Conservation (phyloP, 2,113 vertebrate species). For the Sinocyclocheilus maitianheensis region DNA sequence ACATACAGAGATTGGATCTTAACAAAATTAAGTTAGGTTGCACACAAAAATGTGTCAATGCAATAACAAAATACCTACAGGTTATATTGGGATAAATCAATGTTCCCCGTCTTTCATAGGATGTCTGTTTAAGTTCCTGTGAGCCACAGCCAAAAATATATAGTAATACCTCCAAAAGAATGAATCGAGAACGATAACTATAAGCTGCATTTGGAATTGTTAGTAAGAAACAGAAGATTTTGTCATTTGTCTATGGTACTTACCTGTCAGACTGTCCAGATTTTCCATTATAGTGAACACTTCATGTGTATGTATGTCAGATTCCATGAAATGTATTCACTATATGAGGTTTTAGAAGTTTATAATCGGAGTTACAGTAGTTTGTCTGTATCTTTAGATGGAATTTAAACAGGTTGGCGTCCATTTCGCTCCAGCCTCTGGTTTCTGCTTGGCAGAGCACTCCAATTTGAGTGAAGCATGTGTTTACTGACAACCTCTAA, state of each 20-base stretch:
- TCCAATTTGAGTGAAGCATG: constrained; percentile 6
- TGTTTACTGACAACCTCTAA: constrained; percentile 4
- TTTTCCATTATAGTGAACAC: neutral
- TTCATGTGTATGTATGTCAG: neutral
- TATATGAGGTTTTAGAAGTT: neutral
- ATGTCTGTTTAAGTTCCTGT: constrained; percentile 19
- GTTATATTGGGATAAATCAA: constrained; percentile 2
- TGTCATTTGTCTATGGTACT: constrained; percentile 44
- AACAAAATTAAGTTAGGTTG: neutral
- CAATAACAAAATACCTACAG: constrained; percentile 18
- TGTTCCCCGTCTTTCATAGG: constrained; percentile 20
- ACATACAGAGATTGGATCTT: constrained; percentile 35
- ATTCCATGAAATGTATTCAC: too few relatives aligned
- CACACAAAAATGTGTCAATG: constrained; percentile 24
- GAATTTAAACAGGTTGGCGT: neutral
- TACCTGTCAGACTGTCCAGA: constrained; percentile 43
- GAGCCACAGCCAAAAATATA: constrained; percentile 17
- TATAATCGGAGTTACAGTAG: neutral
- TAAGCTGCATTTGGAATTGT: constrained; percentile 6
- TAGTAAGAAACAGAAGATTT: constrained; percentile 19
- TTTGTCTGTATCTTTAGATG: constrained; percentile 9
- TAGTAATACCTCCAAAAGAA: constrained; percentile 27
- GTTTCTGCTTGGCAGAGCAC: neutral
- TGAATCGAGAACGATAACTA: constrained; percentile 18
- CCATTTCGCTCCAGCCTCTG: neutral